phyloP scores from a whole-genome alignment of 2,888 invertebrate species.

The Octodonta nipae region DNA sequence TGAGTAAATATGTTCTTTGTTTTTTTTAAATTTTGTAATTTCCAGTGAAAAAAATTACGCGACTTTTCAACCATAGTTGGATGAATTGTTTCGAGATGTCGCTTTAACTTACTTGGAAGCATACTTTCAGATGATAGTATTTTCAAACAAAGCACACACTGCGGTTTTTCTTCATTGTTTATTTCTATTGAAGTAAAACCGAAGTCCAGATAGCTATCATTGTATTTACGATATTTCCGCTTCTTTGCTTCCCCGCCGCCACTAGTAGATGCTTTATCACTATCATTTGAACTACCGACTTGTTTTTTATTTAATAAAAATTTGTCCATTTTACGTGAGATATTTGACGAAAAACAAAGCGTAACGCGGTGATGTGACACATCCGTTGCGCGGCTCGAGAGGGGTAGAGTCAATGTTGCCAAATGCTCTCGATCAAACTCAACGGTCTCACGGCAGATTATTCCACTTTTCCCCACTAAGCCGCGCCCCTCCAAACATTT shows the following conservation, averaged over 20 bases:
- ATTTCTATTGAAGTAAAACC: conserved; percentile 4
- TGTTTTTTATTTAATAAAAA: background rate
- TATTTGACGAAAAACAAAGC: background rate
- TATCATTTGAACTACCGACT: background rate
- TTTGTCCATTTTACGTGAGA: background rate
- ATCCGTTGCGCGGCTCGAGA: too few relatives aligned
- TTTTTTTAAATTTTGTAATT: conserved; percentile 5
- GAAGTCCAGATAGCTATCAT: background rate
- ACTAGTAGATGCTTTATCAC: background rate
- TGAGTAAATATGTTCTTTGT: conserved; percentile 7
- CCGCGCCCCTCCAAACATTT: too few relatives aligned
- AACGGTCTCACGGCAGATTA: too few relatives aligned
- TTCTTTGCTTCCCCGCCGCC: background rate
- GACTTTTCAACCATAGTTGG: conserved; percentile 3
- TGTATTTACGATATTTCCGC: background rate
- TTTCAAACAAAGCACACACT: conserved; percentile 5
- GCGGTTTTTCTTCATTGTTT: background rate
- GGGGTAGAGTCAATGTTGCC: too few relatives aligned
- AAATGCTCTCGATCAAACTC: too few relatives aligned
- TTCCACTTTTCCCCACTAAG: too few relatives aligned
- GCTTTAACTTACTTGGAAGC: conserved; percentile 4
- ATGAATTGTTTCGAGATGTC: conserved; percentile 4
- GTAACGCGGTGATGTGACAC: too few relatives aligned
- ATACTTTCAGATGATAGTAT: conserved; percentile 1
- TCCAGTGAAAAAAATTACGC: conserved; percentile 1